These are phyloP conservation scores for Elmis aenea DNA, from an alignment of 2,888 invertebrate genomes.

Conservation along the genomic window DNA sequence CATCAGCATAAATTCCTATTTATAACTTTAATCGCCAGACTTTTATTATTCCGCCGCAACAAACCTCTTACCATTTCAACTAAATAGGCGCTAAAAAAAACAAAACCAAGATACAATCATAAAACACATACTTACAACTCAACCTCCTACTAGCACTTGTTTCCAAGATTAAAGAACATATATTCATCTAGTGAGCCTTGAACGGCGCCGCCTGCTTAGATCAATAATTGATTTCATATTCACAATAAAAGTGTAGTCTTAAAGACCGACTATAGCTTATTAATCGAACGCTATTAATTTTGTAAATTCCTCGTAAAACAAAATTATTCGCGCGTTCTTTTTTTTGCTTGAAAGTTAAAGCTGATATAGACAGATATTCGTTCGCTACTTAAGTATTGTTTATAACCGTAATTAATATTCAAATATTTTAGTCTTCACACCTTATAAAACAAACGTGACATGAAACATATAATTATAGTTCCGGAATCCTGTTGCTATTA, in stretches of 20 bases:
- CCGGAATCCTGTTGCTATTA: slow-evolving; percentile 14
- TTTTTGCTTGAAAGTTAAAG: background rate
- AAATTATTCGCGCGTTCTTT: too few species aligned
- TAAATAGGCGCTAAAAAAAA: too few species aligned
- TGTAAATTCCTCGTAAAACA: too few species aligned
- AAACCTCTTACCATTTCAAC: too few species aligned
- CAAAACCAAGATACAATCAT: too few species aligned
- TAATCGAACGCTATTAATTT: slow-evolving; percentile 7
- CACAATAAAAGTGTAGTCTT: slow-evolving; percentile 27
- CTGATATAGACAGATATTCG: background rate
- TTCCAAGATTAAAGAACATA: slow-evolving; percentile 26
- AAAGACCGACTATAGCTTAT: slow-evolving; percentile 7
- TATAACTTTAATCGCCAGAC: too few species aligned
- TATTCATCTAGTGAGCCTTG: slow-evolving; percentile 34
- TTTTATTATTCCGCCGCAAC: too few species aligned
- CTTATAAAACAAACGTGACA: slow-evolving; percentile 10
- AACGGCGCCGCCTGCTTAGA: slow-evolving; percentile 35
- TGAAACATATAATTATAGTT: slow-evolving; percentile 13
- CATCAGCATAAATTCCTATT: too few species aligned
- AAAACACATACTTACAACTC: too few species aligned
- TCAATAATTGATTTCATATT: slow-evolving; percentile 33
- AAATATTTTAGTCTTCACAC: slow-evolving; percentile 13
- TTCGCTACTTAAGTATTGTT: too few species aligned
- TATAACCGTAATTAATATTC: slow-evolving; percentile 3
- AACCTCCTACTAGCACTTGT: too few species aligned